Evolutionary conservation across 2,797 vertebrate species (phyloP).

Genomic region (Peromyscus attwateri): DNA sequence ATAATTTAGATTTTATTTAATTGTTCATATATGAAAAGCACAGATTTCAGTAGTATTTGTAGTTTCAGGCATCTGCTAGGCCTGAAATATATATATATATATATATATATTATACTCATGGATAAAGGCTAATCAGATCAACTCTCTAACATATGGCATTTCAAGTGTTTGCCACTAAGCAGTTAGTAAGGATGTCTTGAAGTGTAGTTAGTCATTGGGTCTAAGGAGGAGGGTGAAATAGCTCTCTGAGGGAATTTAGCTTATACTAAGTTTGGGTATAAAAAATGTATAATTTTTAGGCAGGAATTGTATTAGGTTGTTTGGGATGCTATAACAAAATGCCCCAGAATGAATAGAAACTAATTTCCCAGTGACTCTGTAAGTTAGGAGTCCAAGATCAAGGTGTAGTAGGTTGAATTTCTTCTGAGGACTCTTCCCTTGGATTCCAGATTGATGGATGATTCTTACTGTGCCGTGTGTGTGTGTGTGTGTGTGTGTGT

Average conservation of each 20-base stretch:
- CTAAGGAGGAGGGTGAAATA: not conserved
- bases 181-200: not conserved
- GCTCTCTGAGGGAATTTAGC: not conserved
- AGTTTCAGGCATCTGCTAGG: not conserved
- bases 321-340: not conserved
- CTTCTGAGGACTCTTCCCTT: not conserved
- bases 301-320: not conserved
- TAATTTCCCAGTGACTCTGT: not conserved
- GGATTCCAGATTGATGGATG: accelerated
- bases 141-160: not conserved
- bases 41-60: not conserved
- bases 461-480: not conserved
- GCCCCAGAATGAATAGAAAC: not conserved
- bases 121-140: not conserved
- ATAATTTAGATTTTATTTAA: not conserved
- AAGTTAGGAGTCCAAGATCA: not conserved
- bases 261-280: not conserved
- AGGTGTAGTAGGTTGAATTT: not conserved
- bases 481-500: not conserved
- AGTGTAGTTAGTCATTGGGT: not conserved
- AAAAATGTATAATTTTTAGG: not conserved
- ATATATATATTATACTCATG: no score
- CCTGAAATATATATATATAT: no score
- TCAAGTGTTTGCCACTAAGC: not conserved
- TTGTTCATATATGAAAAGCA: not conserved